Conservation (phyloP, 2,888 invertebrate genomes). For the Mesorhabditis spiculigera region DNA sequence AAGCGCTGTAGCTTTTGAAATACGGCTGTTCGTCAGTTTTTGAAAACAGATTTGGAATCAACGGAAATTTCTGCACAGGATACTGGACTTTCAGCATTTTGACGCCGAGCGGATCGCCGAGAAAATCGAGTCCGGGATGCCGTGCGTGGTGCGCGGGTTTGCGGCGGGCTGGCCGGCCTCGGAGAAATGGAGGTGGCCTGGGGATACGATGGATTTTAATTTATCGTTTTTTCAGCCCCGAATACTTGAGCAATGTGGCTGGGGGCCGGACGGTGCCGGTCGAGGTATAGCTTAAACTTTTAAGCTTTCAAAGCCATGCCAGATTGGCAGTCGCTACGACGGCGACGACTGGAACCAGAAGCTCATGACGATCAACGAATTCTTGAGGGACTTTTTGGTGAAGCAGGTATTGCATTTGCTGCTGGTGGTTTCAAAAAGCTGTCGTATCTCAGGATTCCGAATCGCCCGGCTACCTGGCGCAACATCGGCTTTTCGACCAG, state of each 20-base stretch:
- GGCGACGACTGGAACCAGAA: slow-evolving; percentile 88
- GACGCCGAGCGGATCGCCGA: too few species aligned
- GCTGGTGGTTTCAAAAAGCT: neutral
- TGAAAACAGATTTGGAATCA: too few species aligned
- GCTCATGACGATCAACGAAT: slow-evolving; percentile 80
- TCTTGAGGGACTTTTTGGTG: slow-evolving; percentile 66
- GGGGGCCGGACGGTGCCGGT: slow-evolving; percentile 87
- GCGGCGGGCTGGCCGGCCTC: neutral
- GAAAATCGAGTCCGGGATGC: neutral
- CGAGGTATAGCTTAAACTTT: slow-evolving; percentile 59
- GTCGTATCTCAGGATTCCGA: slow-evolving; percentile 15
- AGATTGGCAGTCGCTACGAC: slow-evolving; percentile 88
- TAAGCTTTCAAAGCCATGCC: too few species aligned
- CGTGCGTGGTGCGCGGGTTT: neutral
- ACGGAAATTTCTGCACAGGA: too few species aligned
- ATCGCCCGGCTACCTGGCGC: slow-evolving; percentile 75
- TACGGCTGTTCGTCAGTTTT: too few species aligned
- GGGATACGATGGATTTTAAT: too few species aligned
- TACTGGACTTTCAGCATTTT: too few species aligned
- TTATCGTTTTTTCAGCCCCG: slow-evolving; percentile 47
- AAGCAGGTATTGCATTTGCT: slow-evolving; percentile 15
- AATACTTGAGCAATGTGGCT: slow-evolving; percentile 66
- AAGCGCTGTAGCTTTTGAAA: too few species aligned
- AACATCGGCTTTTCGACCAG: slow-evolving; percentile 90
- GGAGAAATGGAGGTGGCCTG: neutral